Evolutionary conservation across 2,113 vertebrate genomes (phyloP).

Genomic region (Danio rerio): GRCz12tu NC_133183.1:63274501-63275000

Average conservation of each 20-base stretch:
- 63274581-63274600: constrained; percentile 33
- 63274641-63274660: neutral
- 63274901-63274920: neutral
- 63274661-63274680: neutral
- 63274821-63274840: neutral
- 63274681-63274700: neutral
- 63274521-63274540: constrained; percentile 83
- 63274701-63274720: neutral
- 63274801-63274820: neutral
- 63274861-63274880: neutral
- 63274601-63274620: constrained; percentile 16
- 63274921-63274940: neutral
- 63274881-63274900: neutral
- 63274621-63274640: neutral
- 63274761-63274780: neutral
- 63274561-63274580: constrained; percentile 70
- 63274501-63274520: constrained; percentile 79
- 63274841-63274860: neutral
- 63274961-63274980: neutral
- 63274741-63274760: neutral
- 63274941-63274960: neutral
- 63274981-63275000: neutral
- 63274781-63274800: neutral
- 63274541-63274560: constrained; percentile 84
- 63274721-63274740: neutral